Base-by-base conservation (phyloP, 2,797 vertebrate genomes). In the Benthosema pterotum region DNA sequence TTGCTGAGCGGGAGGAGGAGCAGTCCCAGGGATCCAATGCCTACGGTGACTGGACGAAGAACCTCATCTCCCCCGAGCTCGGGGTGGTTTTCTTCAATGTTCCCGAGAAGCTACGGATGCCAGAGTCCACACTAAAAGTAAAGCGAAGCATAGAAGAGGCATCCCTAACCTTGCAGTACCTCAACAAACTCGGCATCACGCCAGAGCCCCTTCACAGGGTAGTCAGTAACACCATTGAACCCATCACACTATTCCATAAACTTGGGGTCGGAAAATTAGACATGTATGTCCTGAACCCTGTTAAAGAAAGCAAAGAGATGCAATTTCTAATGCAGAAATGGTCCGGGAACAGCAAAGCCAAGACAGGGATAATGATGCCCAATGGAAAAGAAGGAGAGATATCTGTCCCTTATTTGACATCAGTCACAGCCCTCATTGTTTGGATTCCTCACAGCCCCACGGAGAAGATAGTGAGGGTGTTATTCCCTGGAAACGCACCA, bases 321-420 rank as follows among this genome's bases (percentile, higher is more conserved):
- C 97, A 99, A 74, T 99, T 99, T 80, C 93, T 99, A 28, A 98
- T 99, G 97, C 97, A 99, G 71, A 99, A 98, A 80, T 99, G 98
- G 98, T 94, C 96, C 14, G 98, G 98, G 13, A 99, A 99, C 70
- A 99, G 98, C 85, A 99, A 99, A 85, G 98, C 97, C 63, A 99
- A 98, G 87, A 99, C 97, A 7, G 98, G 98, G 7, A 97, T 99
- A n/a, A 89, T 88, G 57, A 91, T 99, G 25, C 82, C 96, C 18
- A 99, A 89, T 50, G 98, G 98, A 52, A 99, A 98, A 78, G 98
- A 99, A 76, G 97, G 96, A 49, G 97, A 99, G 90, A 99, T 99
- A 80, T 99, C 98, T 0, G 98, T 99, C 67, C 97, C 98, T 42
- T 99, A 99, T 83, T 89, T 99, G 73, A 99, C 97, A 13, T 99